These are phyloP conservation scores for Pocillopora grandis DNA, from an alignment of 92 coral and sea anemone genomes.

Conservation along the genomic window DNA sequence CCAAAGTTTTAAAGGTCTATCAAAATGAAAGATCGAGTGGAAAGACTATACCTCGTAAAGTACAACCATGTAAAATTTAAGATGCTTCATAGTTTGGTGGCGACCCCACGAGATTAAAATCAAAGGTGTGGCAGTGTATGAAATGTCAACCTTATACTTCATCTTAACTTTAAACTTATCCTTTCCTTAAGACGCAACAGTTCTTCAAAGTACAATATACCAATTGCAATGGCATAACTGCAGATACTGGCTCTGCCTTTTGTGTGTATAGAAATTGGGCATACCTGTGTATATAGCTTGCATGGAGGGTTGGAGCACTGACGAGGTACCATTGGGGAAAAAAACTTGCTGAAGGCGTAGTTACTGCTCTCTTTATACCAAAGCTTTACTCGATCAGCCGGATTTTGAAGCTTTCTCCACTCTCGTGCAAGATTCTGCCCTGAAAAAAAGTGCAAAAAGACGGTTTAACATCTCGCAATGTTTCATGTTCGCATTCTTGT, in stretches of 20 bases:
- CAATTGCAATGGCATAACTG: not conserved
- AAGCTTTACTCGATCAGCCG: slow-evolving; percentile 52
- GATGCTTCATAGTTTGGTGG: no score
- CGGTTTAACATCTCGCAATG: not conserved
- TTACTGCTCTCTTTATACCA: slow-evolving; percentile 55
- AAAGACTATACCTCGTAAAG: no score
- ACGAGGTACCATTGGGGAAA: slow-evolving; percentile 38
- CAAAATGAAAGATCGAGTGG: no score
- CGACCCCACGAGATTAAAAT: no score
- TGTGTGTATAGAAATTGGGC: not conserved
- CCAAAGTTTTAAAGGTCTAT: no score
- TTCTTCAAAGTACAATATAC: no score
- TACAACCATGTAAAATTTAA: no score
- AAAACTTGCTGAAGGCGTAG: slow-evolving; percentile 47
- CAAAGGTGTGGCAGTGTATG: no score
- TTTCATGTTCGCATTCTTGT: not conserved
- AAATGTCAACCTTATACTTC: no score
- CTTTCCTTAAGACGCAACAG: no score
- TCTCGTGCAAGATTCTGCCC: slow-evolving; percentile 82
- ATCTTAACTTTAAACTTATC: no score
- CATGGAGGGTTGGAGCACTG: slow-evolving; percentile 37
- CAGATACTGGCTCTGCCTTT: not conserved
- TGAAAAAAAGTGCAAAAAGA: not conserved
- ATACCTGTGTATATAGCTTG: slow-evolving; percentile 31
- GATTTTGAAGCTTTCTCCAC: slow-evolving; percentile 43